Evolutionary conservation across 2,888 invertebrate species (phyloP), one percentile per base, ranked within the genome.

Genomic region (Ormyrus thymus): DNA sequence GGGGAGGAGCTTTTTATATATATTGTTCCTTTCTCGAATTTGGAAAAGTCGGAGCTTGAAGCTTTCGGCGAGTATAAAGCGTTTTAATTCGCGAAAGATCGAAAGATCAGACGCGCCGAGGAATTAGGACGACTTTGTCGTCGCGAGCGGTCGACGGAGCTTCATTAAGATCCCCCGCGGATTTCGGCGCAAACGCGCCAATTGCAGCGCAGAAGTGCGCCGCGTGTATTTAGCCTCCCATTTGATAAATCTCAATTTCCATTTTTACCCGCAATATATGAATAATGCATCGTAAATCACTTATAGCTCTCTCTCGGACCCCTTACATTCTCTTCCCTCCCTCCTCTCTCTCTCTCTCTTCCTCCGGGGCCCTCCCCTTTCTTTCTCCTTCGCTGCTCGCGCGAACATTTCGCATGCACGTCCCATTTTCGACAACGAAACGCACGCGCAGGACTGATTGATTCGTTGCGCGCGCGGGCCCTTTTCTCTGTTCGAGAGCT

Each of bases 241-340:
- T 61, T 61, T 46, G 61, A 61, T 61, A 61, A 61, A 61, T 7
- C 43, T 45, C 46, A 61, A 61, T 61, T 61, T 61, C 43, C n/a
- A 61, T 9, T 10, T 10, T 43, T 29, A 29, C 29, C 29, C 29
- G 4, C 29, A 29, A 29, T 58, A 50, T 48, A 56, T 53, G 64
- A 64, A 73, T 73, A 73, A 73, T 73, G 13, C 64, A 56, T 73
- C 73, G 64, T 73, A 73, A 73, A 73, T 64, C 64, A 48, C 73
- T 64, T 55, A 68, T 11, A 55, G 10, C 66, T 66, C n/a, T 48
- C 50, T 15, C 65, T 9, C 15, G n/a, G 11, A 46, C 29, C 29
- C 15, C 13, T 7, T 15, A 56, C 68, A 55, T 69, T 69, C 43
- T 69, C 48, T 59, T 58, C 10, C 15, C 13, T 29, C 11, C 58